These are phyloP conservation scores for Bembecia ichneumoniformis DNA, from an alignment of 2,888 invertebrate species.

Conservation along the genomic window DNA sequence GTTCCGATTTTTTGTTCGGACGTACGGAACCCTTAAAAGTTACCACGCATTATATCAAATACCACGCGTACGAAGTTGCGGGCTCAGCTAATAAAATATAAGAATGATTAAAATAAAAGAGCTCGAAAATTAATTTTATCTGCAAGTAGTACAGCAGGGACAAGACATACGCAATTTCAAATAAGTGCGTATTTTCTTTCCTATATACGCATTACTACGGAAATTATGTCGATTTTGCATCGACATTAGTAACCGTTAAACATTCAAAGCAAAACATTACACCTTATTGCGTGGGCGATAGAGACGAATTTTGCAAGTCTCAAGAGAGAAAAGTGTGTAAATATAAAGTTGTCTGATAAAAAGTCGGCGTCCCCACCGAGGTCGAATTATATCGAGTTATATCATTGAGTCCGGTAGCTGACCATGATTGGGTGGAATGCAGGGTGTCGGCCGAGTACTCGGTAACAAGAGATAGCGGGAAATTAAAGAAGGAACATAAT, in stretches of 20 bases:
- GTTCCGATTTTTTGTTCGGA: too few relatives aligned
- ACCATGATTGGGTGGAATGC: conserved; percentile 41
- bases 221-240: neutral
- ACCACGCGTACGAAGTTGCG: too few relatives aligned
- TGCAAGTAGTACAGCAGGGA: too few relatives aligned
- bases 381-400: conserved; percentile 23
- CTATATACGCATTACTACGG: neutral
- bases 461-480: conserved; percentile 20
- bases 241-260: neutral
- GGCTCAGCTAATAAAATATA: too few relatives aligned
- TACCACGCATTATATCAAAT: too few relatives aligned
- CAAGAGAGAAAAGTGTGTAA: neutral
- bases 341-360: neutral
- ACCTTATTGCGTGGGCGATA: neutral
- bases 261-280: neutral
- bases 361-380: conserved; percentile 23
- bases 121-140: too few relatives aligned
- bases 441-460: conserved; percentile 29
- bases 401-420: conserved; percentile 31
- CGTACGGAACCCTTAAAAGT: too few relatives aligned
- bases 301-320: neutral
- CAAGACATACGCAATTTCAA: too few relatives aligned
- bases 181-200: neutral
- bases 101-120: too few relatives aligned
- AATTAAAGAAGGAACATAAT: neutral